Evolutionary conservation across 2,113 vertebrate genomes (phyloP).

Genomic region (Anolis carolinensis): DNA sequence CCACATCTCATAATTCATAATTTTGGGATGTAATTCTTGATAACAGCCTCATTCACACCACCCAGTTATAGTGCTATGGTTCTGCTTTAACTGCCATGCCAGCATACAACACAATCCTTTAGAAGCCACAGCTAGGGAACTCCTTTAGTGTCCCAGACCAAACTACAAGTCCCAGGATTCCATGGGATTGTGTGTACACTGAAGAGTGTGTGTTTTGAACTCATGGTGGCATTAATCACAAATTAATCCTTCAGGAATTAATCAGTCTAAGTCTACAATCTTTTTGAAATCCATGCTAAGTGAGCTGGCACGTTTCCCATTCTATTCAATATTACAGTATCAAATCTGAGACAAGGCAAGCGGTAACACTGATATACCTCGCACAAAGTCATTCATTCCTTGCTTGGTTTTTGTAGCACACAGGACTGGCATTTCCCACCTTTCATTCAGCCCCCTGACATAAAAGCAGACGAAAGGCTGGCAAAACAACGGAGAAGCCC

Average conservation of each 20-base stretch:
- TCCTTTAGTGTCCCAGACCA: too few species aligned
- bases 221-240: not conserved
- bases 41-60: not conserved
- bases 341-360: not conserved
- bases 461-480: not conserved
- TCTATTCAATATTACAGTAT: not conserved
- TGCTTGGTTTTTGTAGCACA: not conserved
- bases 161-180: too few species aligned
- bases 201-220: not conserved
- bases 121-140: too few species aligned
- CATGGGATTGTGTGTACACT: too few species aligned
- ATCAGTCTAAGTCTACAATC: not conserved
- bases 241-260: not conserved
- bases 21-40: too few species aligned
- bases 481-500: not conserved
- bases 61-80: too few species aligned
- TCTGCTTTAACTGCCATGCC: too few species aligned
- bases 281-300: not conserved
- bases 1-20: too few species aligned
- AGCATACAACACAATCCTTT: too few species aligned
- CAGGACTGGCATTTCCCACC: not conserved
- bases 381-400: not conserved
- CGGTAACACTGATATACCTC: too few species aligned
- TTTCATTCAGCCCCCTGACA: not conserved
- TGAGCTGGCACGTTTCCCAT: not conserved